Base-by-base conservation (phyloP, 2,888 invertebrate species). In the Luperina testacea region DNA sequence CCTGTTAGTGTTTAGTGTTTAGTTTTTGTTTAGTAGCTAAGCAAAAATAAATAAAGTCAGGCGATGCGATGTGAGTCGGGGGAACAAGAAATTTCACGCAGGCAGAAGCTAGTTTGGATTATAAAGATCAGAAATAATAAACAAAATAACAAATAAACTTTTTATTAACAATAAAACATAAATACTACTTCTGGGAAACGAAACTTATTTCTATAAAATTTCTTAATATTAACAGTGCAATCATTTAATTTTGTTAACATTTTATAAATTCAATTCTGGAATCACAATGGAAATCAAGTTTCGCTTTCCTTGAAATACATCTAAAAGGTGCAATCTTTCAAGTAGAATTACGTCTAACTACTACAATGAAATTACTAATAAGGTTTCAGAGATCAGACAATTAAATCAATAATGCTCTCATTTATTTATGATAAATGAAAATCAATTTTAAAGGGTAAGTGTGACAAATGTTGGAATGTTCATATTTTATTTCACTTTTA, bases 91-190 rank as follows among this genome's bases (percentile, higher is more conserved):
- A 53, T 48, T 4, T 48, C 20, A 53, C 53, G 7, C 53, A 11
- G 24, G 9, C 24, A 57, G 11, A 24, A 57, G 11, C 4, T 15
- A 45, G 32, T 20, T 78, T n/a, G 0, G 2, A 13, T 13, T 38
- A 20, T 5, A 45, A n/a, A 45, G 0, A 32, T 65, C n/a, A 45
- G 74, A 86, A 86, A 84, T 84, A 88, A 90, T 82, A 57, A 32
- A 53, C 61, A 72, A 45, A 81, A 73, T 89, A 93, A 94, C 92
- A 92, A 93, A 91, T 91, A 89, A 87, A 91, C 91, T 86, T 91
- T 91, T 94, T 93, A 94, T 94, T 94, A 93, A 94, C 93, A 93
- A 93, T 91, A 92, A 91, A 91, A 88, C 86, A 90, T 92, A 87
- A 93, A 92, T 92, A 93, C 91, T 92, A 90, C 88, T 81, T 87